Evolutionary conservation across 2,888 invertebrate genomes (phyloP).

Genomic region (Alloscopus bannaensis): DNA sequence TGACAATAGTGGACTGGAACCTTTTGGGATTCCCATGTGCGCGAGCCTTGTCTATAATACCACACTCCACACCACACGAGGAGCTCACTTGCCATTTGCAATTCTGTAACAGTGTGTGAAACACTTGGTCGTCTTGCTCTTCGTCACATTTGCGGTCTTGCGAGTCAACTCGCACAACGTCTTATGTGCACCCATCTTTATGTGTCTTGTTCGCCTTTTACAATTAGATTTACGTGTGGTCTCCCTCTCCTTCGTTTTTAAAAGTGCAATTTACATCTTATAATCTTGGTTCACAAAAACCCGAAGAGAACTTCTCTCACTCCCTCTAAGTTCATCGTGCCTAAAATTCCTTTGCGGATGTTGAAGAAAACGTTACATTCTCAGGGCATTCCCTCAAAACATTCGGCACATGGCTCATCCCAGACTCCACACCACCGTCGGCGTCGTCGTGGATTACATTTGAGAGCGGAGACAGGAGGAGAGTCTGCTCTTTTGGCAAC

Average conservation of each 20-base stretch:
- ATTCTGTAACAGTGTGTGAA: conserved; percentile 46
- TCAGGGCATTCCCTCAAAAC: conserved; percentile 40
- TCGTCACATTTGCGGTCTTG: neutral
- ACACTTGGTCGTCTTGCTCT: conserved; percentile 32
- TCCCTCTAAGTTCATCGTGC: conserved; percentile 15
- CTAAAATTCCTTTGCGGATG: conserved; percentile 58
- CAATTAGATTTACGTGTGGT: too few species aligned
- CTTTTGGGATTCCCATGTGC: conserved; percentile 61
- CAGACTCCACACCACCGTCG: too few species aligned
- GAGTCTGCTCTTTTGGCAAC: conserved; percentile 43
- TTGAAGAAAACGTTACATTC: conserved; percentile 37
- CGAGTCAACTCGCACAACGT: too few species aligned
- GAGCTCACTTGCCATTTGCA: conserved; percentile 52
- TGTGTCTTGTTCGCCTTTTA: too few species aligned
- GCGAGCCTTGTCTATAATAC: conserved; percentile 24
- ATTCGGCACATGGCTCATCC: too few species aligned
- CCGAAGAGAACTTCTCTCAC: too few species aligned
- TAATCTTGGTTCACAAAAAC: too few species aligned
- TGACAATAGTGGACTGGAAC: conserved; percentile 46
- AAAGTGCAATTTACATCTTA: too few species aligned
- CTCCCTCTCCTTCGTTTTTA: too few species aligned
- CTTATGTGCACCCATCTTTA: too few species aligned
- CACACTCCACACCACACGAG: conserved; percentile 48
- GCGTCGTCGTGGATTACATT: too few species aligned
- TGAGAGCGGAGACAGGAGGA: conserved; percentile 22